Conservation (phyloP, 2,797 vertebrate genomes). For the Avahi laniger region DNA sequence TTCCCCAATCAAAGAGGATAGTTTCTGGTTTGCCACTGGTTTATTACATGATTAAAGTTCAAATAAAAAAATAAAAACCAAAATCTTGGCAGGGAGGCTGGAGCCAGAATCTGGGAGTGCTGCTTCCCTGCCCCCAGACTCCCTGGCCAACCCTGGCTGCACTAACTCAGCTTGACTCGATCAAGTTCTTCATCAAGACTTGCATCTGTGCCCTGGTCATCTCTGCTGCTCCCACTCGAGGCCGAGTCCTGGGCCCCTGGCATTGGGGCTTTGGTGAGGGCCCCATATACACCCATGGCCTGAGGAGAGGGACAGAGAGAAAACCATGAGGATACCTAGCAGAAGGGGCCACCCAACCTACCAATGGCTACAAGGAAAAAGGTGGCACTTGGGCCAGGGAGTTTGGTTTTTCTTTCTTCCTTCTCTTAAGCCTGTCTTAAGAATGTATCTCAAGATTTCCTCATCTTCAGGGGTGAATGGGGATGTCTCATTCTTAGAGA, state of each 20-base stretch:
- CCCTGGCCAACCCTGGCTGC: neutral
- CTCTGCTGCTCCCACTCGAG: slow-evolving; percentile 2
- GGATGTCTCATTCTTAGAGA: neutral
- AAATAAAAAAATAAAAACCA: slow-evolving; percentile 83
- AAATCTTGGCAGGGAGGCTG: slow-evolving; percentile 54
- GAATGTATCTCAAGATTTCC: neutral
- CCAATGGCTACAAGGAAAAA: neutral
- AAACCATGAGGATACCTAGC: neutral
- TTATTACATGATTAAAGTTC: slow-evolving; percentile 84
- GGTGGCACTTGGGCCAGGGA: neutral
- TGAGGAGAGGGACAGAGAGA: slow-evolving; percentile 53
- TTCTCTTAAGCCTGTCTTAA: neutral
- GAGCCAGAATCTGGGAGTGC: neutral
- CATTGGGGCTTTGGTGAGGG: slow-evolving; percentile 81
- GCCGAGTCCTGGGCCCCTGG: slow-evolving; percentile 44
- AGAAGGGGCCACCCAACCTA: neutral
- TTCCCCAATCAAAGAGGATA: slow-evolving; percentile 54
- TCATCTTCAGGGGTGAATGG: neutral
- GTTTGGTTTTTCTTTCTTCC: neutral
- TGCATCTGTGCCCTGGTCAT: neutral
- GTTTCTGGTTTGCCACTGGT: slow-evolving; percentile 58
- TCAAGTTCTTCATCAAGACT: slow-evolving; percentile 76
- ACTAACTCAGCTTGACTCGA: slow-evolving; percentile 78
- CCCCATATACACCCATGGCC: slow-evolving; percentile 87
- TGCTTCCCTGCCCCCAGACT: neutral